Evolutionary conservation across 2,113 vertebrate species (phyloP).

Genomic region (Forbesichthys papilliferus): DNA sequence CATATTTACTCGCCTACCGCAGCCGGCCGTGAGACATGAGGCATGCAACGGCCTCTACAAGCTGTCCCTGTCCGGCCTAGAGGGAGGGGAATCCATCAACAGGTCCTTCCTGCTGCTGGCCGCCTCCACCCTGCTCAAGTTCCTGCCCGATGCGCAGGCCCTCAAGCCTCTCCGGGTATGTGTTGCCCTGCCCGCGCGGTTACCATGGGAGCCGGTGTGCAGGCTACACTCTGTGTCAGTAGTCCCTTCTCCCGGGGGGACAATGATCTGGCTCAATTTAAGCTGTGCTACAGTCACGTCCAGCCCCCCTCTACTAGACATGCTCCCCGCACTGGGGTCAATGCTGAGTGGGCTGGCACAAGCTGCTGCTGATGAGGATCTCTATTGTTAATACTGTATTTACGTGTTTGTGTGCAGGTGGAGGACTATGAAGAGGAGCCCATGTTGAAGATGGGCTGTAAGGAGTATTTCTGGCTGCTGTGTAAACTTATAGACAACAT

Average conservation of each 20-base stretch:
- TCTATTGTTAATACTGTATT: background rate
- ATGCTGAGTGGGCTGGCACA: conserved; percentile 33
- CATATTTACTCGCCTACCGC: background rate
- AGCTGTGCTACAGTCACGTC: conserved; percentile 38
- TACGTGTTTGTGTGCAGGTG: conserved; percentile 73
- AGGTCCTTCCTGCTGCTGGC: conserved; percentile 95
- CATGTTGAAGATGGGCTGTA: conserved; percentile 90
- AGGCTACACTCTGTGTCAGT: conserved; percentile 41
- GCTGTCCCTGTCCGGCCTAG: conserved; percentile 92
- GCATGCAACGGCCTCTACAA: conserved; percentile 97
- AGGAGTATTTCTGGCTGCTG: conserved; percentile 99
- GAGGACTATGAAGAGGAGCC: conserved; percentile 97
- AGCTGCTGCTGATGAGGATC: no score
- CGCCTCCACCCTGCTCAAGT: conserved; percentile 95
- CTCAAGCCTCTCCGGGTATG: conserved; percentile 90
- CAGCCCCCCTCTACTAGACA: conserved; percentile 13
- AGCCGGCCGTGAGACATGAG: conserved; percentile 96
- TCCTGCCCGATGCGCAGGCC: conserved; percentile 96
- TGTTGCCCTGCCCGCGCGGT: background rate
- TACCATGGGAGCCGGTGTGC: conserved; percentile 5
- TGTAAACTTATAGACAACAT: conserved; percentile 99
- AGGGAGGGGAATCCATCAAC: conserved; percentile 96
- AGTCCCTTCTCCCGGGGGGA: conserved; percentile 1
- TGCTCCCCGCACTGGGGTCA: conserved; percentile 9
- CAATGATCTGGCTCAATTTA: conserved; percentile 45